Evolutionary conservation across 2,797 vertebrate genomes (phyloP), one percentile per base, ranked within the genome.

Genomic region (Chaetophractus vellerosus): DNA sequence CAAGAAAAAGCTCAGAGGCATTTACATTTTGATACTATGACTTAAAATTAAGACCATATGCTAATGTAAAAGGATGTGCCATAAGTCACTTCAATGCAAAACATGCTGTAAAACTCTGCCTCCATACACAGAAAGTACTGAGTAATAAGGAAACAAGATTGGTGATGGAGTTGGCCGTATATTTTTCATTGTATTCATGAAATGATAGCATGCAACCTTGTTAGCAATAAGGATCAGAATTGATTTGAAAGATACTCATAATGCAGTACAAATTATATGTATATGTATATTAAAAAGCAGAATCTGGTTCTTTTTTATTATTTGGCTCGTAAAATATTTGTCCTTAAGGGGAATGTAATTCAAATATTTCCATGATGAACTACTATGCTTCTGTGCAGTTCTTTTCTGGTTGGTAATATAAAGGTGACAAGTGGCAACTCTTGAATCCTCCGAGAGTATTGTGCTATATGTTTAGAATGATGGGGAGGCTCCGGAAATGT

Each of bases 361-460:
- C 90, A 96, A 94, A 82, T 90, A 86, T 94, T 96, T 93, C 75
- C 93, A 75, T 91, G 96, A 97, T 95, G 91, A 94, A 96, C 38
- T 91, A 28, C 38, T 90, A 61, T 45, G 75, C 45, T 76, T 89
- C 26, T 55, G 88, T 71, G 15, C 16, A 78, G 61, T 95, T 98
- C 36, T 23, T 92, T 97, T 96, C 83, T 97, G 93, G 97, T 96
- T 97, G 93, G 75, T 68, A 79, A 85, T 86, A 97, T 96, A 96
- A 97, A 96, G 87, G 91, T 96, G 94, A 96, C 81, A 96, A 96
- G 66, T 88, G 96, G 36, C 15, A 96, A 82, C 18, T 96, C 80
- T 96, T 97, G 95, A 97, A 94, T 96, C 84, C 87, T 95, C 45
- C 90, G 63, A 97, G 89, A 96, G 12, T 24, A 2, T 31, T 66